A percentile compares a stretch with the other conserved stretches of the same genome.
Conservation (phyloP, 2,113 vertebrate species). For the Polypterus senegalus region DNA sequence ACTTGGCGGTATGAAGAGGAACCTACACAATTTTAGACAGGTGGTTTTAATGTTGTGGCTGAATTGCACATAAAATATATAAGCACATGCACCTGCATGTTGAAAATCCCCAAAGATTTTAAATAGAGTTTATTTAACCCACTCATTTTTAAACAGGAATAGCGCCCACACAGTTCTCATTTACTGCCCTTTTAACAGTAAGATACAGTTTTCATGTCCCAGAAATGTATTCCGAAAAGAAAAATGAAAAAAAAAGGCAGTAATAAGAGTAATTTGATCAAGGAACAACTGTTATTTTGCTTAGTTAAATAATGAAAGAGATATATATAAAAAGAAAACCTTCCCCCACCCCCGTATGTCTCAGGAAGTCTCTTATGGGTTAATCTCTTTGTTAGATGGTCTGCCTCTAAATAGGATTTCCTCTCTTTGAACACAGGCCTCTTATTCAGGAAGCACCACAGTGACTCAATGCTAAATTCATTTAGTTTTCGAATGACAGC, state of each 20-base stretch:
- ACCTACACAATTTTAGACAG: too few relatives aligned
- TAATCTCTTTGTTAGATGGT: constrained; percentile 28
- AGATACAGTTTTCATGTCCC: constrained; percentile 1
- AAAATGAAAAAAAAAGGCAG: too few relatives aligned
- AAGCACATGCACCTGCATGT: too few relatives aligned
- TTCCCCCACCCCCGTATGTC: constrained; percentile 15
- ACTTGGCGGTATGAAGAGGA: too few relatives aligned
- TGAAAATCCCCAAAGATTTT: background rate
- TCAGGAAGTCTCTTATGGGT: constrained; percentile 22
- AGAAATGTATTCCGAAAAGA: too few relatives aligned
- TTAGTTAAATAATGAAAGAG: background rate
- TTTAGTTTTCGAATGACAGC: constrained; percentile 36
- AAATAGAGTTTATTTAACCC: constrained; percentile 4
- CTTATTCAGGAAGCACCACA: constrained; percentile 37
- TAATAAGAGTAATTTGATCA: too few relatives aligned
- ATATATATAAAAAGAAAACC: background rate
- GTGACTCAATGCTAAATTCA: constrained; percentile 41
- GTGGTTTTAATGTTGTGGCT: too few relatives aligned
- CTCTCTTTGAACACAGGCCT: constrained; percentile 22
- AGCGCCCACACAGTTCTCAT: background rate
- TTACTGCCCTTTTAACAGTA: background rate
- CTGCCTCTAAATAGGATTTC: constrained; percentile 40
- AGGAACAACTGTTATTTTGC: background rate
- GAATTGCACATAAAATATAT: too few relatives aligned
- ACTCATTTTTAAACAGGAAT: constrained; percentile 2